A percentile compares a stretch with the other conserved stretches of the same genome.
Conservation (phyloP, 2,797 vertebrate genomes). For the Periparus ater region DNA sequence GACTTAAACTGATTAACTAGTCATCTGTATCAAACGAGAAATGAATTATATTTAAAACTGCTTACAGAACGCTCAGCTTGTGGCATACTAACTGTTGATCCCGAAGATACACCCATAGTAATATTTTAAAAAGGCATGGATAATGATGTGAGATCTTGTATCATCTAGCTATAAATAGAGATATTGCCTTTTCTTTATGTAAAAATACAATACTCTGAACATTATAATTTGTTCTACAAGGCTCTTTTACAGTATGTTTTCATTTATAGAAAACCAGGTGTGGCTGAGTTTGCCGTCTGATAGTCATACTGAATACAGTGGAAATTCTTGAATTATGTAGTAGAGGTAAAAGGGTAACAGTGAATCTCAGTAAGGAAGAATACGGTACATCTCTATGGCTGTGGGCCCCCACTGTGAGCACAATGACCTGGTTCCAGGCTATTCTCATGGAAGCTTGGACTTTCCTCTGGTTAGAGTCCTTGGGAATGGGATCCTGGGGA, state of each 20-base stretch:
- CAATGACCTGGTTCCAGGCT: not conserved
- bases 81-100: rapidly evolving
- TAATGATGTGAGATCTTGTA: not conserved
- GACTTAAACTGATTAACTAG: not conserved
- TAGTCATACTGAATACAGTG: not conserved
- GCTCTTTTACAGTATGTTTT: not conserved
- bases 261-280: not conserved
- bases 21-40: not conserved
- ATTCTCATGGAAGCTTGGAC: not conserved
- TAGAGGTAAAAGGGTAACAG: not conserved
- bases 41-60: not conserved
- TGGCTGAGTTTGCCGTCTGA: not conserved
- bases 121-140: not conserved
- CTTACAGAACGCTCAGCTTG: not conserved
- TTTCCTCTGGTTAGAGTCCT: not conserved
- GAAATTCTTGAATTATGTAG: not conserved
- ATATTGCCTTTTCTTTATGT: not conserved
- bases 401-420: not conserved
- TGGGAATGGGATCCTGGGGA: not conserved
- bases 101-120: not conserved
- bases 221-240: not conserved
- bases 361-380: not conserved
- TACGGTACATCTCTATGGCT: not conserved
- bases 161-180: not conserved
- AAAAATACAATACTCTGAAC: not conserved